Evolutionary conservation across 2,888 invertebrate genomes (phyloP).

Genomic region (Thymelicus lineola): DNA sequence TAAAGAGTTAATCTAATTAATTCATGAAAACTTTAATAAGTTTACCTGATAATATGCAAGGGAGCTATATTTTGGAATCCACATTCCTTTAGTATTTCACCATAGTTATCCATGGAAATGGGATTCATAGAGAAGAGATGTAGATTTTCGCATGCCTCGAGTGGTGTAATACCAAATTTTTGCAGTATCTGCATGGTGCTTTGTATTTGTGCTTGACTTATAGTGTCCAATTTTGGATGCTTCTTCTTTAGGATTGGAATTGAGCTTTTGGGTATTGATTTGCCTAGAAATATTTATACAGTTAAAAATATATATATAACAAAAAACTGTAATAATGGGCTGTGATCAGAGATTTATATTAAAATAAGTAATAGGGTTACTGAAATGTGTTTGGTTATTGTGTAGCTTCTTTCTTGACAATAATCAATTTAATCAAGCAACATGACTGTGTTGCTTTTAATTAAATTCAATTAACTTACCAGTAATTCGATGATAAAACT

Average conservation of each 20-base stretch:
- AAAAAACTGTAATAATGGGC: background rate
- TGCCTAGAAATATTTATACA: conserved; percentile 54
- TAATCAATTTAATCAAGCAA: too few relatives aligned
- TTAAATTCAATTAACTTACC: conserved; percentile 51
- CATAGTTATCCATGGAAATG: conserved; percentile 86
- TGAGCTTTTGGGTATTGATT: conserved; percentile 52
- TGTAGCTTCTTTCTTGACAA: too few relatives aligned
- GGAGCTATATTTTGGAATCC: conserved; percentile 78
- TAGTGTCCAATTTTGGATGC: conserved; percentile 65
- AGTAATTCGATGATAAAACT: conserved; percentile 66
- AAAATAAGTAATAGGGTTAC: too few relatives aligned
- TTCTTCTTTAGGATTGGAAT: conserved; percentile 58
- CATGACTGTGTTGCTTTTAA: too few relatives aligned
- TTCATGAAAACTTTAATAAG: too few relatives aligned
- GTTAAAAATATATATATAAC: background rate
- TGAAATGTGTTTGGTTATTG: too few relatives aligned
- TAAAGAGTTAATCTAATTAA: too few relatives aligned
- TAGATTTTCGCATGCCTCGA: conserved; percentile 82
- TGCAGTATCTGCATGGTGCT: conserved; percentile 64
- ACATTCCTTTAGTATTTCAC: conserved; percentile 86
- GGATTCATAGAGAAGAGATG: conserved; percentile 85
- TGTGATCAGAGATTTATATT: too few relatives aligned
- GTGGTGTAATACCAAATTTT: conserved; percentile 74
- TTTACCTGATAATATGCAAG: conserved; percentile 71
- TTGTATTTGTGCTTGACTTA: conserved; percentile 62